Evolutionary conservation across 2,888 invertebrate genomes (phyloP).

Genomic region (Patella ulyssiponensis): DNA sequence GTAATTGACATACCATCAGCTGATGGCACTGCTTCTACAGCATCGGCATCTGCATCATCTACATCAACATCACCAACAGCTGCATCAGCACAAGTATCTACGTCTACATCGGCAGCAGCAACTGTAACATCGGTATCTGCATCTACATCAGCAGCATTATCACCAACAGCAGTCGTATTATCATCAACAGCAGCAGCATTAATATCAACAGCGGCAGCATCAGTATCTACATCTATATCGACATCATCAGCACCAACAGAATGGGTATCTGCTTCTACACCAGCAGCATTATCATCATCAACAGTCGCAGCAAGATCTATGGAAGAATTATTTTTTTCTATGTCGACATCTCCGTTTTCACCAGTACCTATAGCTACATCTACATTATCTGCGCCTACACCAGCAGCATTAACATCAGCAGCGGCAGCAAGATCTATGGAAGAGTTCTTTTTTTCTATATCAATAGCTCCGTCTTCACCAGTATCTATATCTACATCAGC

Average conservation of each 20-base stretch:
- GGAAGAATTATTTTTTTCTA: too few relatives aligned
- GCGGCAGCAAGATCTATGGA: not conserved
- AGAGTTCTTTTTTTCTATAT: too few relatives aligned
- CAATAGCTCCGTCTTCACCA: not conserved
- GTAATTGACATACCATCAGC: not conserved
- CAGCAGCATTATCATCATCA: not conserved
- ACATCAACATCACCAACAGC: not conserved
- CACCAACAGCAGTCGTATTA: not conserved
- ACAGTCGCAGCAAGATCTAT: not conserved
- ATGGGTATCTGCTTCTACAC: not conserved
- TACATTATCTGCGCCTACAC: not conserved
- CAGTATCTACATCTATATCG: not conserved
- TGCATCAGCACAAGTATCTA: not conserved
- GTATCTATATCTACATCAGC: not conserved
- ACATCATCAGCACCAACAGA: not conserved
- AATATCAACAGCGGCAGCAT: not conserved
- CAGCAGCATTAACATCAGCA: not conserved
- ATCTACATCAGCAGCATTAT: not conserved
- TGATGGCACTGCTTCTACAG: not conserved
- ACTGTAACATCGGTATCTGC: not conserved
- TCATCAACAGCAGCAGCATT: not conserved
- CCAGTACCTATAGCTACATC: not conserved
- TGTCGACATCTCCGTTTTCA: not conserved
- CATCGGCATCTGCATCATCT: not conserved
- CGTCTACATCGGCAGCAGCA: not conserved